Evolutionary conservation across 2,113 vertebrate species (phyloP), one percentile per base, ranked within the genome.

Genomic region (Hemicordylus capensis): DNA sequence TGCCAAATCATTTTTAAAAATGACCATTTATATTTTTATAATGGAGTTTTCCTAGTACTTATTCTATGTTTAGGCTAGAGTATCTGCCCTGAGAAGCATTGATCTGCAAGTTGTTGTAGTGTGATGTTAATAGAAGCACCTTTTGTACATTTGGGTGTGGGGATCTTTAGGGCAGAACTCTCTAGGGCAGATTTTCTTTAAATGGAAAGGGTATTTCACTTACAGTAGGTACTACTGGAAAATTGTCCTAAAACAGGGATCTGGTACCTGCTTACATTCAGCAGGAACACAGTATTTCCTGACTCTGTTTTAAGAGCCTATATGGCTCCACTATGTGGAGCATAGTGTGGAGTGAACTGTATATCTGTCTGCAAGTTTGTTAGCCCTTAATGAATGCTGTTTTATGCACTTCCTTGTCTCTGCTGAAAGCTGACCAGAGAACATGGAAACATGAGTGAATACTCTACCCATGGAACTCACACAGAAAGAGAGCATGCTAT

Each of bases 111-210:
- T 28, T 17, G 72, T 46, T 72, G 69, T 46, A 72, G 24, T 26
- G 39, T 46, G 26, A 73, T 14, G 39, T 24, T 6, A 77, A 59
- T 11, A 31, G 10, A 77, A 24, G 44, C 34, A 69, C 17, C 37
- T 28, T 64, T 80, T 87, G 80, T 77, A 89, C 90, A 69, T 93
- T 88, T 84, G 89, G 85, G 88, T 84, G 80, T n/a, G n/a, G n/a
- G n/a, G n/a, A n/a, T n/a, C n/a, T n/a, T n/a, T n/a, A n/a, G n/a
- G n/a, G n/a, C n/a, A n/a, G n/a, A n/a, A n/a, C n/a, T n/a, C n/a
- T n/a, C 91, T 66, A 72, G 85, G 86, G 83, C 91, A 89, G 90
- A 88, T 91, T 91, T 86, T 91, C 91, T 94, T 92, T 78, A 89
- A 90, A 90, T 89, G 89, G 58, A 73, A 89, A 84, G 74, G 92